Percentiles rank a stretch among this genome's conserved stretches.
These are phyloP conservation scores for Anarhynchus alexandrinus DNA, from an alignment of 2,113 vertebrate species.

Conservation along the genomic window DNA sequence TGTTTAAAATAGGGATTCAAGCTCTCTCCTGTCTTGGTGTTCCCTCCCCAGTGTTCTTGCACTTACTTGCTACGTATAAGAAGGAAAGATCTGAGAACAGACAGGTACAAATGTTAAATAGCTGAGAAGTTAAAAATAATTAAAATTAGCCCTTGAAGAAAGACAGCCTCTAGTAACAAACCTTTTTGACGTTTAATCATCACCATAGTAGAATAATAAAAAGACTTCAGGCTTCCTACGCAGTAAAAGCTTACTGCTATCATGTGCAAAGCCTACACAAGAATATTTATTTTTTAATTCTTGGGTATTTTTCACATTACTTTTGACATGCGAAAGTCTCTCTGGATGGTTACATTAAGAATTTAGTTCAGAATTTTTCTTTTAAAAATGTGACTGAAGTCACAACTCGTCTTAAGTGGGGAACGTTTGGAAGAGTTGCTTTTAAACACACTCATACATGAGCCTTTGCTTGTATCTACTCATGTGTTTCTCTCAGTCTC, in stretches of 20 bases:
- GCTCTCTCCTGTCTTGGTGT: background rate
- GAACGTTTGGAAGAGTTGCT: background rate
- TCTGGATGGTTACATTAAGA: background rate
- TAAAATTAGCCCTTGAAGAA: background rate
- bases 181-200: background rate
- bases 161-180: background rate
- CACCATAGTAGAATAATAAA: background rate
- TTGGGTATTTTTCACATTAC: background rate
- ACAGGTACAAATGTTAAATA: background rate
- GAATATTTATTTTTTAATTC: background rate
- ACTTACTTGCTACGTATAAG: background rate
- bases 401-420: background rate
- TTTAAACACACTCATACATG: background rate
- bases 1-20: background rate
- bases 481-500: background rate
- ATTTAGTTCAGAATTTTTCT: background rate
- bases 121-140: background rate
- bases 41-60: background rate
- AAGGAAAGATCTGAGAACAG: background rate
- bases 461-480: background rate
- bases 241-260: background rate
- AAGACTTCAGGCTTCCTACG: constrained; percentile 5
- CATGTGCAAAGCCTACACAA: background rate
- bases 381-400: background rate
- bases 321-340: background rate